Base-by-base conservation (phyloP, 1,140 invertebrate species). In the Anastrepha ludens region DNA sequence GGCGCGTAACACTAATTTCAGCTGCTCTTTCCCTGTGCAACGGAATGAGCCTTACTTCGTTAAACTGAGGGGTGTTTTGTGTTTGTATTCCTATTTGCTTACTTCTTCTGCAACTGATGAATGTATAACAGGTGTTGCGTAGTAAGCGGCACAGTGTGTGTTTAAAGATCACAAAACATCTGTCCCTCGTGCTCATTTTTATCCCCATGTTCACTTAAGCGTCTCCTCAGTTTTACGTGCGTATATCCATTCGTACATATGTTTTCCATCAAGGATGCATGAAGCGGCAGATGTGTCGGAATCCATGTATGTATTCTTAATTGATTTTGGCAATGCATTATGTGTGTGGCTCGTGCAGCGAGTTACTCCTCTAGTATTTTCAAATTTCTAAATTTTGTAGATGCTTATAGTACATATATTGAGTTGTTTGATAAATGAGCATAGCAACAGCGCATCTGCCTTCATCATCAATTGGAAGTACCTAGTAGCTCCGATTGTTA, bases 51-150 rank as follows among this genome's bases (percentile, higher is more conserved):
- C 8, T 59, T n/a, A 67, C 29, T 20, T 39, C 50, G 62, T 17
- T 50, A n/a, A n/a, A 62, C 60, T 62, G n/a, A 62, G 60, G 15
- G n/a, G n/a, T 17, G 29, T 55, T 81, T 81, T 5, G n/a, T 17
- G 29, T 55, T 81, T 81, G 47, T 13, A 81, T 81, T 81, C 9
- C 47, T 81, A 13, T 67, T 65, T 58, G 55, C 55, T 81, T 44
- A 44, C 58, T 58, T 44, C 59, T 44, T 41, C 85, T 62, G 55
- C 8, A 60, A 17, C 65, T 87, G 59, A 87, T 85, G 87, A 85
- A 87, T 87, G 59, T 50, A 41, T 50, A 87, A 87, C 87, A 87
- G 87, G 87, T 87, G 87, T 17, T 67, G 85, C 47, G 11, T 65
- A 70, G 29, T 55, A 55, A 55, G 50, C 50, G 50, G 50, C 50